These are phyloP conservation scores for Neolamprologus cancellatus DNA, from an alignment of 2,113 vertebrate genomes.

Conservation along the genomic window DNA sequence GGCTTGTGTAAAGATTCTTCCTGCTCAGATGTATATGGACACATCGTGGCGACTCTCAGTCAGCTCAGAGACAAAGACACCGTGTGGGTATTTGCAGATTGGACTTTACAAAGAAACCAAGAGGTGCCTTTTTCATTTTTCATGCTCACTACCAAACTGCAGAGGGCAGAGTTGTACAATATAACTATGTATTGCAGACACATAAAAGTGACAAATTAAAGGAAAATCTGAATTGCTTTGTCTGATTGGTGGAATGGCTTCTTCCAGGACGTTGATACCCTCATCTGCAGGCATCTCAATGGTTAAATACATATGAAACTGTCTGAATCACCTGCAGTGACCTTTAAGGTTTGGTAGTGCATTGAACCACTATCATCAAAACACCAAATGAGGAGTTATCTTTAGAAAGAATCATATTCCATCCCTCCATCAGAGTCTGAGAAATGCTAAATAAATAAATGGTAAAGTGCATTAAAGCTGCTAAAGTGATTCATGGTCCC, in stretches of 20 bases:
- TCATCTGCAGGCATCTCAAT: neutral
- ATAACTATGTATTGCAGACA: neutral
- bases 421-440: neutral
- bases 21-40: constrained; percentile 39
- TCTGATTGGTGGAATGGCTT: neutral
- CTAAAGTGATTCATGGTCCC: neutral
- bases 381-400: neutral
- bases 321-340: neutral
- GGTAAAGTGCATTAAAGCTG: neutral
- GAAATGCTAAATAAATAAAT: neutral
- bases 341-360: neutral
- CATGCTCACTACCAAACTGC: neutral
- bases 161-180: constrained; percentile 54
- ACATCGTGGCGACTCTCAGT: constrained; percentile 53
- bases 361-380: neutral
- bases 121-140: constrained; percentile 28
- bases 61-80: constrained; percentile 34
- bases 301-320: neutral
- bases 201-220: neutral
- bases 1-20: constrained; percentile 25
- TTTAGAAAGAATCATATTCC: neutral
- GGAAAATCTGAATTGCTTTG: neutral
- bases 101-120: constrained; percentile 60
- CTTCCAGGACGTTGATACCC: neutral
- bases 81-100: constrained; percentile 60